Evolutionary conservation across 1,140 invertebrate genomes (phyloP), one percentile per base, ranked within the genome.

Genomic region (Pogonus chalceus): DNA sequence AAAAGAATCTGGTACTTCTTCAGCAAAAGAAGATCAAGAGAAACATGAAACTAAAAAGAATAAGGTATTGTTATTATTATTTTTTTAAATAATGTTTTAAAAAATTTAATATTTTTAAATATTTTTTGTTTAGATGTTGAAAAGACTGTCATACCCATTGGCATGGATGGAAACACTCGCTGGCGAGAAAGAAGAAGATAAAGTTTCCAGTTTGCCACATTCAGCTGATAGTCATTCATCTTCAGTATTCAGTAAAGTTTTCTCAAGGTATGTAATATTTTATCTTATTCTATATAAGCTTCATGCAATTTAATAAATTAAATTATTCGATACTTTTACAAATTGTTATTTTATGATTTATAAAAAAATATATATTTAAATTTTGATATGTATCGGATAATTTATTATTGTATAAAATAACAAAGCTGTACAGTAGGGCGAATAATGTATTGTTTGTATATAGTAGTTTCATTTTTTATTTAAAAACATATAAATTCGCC

Each of bases 91-190:
- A 7, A 31, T 14, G 26, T 31, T 7, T 18, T 12, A 35, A 12
- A 31, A 23, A 20, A 16, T 37, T 49, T 26, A 55, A 47, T 12
- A 22, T 31, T 35, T 51, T 35, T 12, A 3, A 21, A 20, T 10
- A 9, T 10, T 51, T 54, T 56, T 60, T 47, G 68, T 71, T 22
- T 60, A 90, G 87, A 90, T 92, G 85, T 73, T 92, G 54, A 93
- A 93, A 72, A 79, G 90, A 60, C 78, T 94, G 31, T 92, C 89
- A 0, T 92, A 93, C 72, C 91, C 91, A n/a, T 70, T 93, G 43
- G 85, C 89, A 1, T 92, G 89, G 89, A 88, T 94, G 79, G 91
- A 92, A 71, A 89, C 88, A 18, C 72, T 90, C 18, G 83, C 85
- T 1, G 83, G 84, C 23, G 76, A 81, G 56, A 74, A 78, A 53